These are phyloP conservation scores for Pseudococcus viburni DNA, from an alignment of 2,888 invertebrate genomes.

Conservation along the genomic window DNA sequence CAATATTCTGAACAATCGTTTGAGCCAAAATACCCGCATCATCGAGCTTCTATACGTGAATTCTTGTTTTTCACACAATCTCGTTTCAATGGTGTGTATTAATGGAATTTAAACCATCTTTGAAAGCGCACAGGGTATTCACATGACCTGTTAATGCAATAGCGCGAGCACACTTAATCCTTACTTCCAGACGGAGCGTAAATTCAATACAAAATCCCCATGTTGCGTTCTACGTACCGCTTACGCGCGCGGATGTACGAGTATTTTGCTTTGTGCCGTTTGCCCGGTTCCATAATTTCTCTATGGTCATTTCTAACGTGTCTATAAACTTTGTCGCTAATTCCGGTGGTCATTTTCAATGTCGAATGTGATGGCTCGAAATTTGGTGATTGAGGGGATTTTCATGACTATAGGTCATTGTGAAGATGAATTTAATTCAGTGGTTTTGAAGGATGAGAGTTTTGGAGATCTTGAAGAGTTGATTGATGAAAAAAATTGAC, in stretches of 20 bases:
- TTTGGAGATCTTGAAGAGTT: no score
- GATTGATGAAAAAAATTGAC: no score
- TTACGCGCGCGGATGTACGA: no score
- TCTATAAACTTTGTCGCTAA: not conserved
- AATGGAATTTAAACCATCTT: slow-evolving; percentile 18
- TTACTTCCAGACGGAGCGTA: not conserved
- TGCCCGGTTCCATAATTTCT: not conserved
- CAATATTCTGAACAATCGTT: not conserved
- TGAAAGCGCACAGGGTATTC: not conserved
- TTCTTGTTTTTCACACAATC: slow-evolving; percentile 17
- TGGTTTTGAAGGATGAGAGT: no score
- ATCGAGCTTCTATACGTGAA: slow-evolving; percentile 17
- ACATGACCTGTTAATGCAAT: slow-evolving; percentile 17
- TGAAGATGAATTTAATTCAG: no score
- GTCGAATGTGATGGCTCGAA: no score
- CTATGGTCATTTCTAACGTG: not conserved
- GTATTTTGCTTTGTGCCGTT: not conserved
- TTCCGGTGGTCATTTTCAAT: not conserved
- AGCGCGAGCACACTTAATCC: not conserved
- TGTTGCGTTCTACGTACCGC: not conserved
- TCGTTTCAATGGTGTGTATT: slow-evolving; percentile 17
- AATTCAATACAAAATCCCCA: slow-evolving; percentile 2
- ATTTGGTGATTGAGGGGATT: no score
- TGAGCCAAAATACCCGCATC: slow-evolving; percentile 24
- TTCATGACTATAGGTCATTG: no score